Conservation (phyloP, 2,113 vertebrate genomes). For the Brienomyrus brachyistius region DNA sequence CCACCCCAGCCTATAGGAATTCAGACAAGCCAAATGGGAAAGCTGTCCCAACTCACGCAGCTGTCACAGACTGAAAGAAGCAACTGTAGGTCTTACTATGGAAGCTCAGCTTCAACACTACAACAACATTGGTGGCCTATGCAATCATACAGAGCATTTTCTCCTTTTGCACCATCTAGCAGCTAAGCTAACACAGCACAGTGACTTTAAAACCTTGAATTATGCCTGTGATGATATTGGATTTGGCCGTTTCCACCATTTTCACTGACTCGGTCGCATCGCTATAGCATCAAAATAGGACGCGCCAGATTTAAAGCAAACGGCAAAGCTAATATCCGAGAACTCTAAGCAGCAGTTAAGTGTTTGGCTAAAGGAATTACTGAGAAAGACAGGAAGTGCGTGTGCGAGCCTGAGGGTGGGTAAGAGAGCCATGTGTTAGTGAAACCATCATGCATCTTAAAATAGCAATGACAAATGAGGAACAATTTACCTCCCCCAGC, state of each 20-base stretch:
- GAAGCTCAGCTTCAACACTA: slow-evolving; percentile 25
- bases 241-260: not conserved
- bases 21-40: slow-evolving; percentile 68
- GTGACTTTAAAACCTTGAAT: not conserved
- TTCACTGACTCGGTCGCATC: not conserved
- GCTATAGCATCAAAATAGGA: not conserved
- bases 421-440: not conserved
- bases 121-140: not conserved
- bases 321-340: not conserved
- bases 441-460: not conserved
- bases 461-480: slow-evolving; percentile 5
- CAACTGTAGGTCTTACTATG: slow-evolving; percentile 72
- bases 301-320: not conserved
- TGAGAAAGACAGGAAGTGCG: not conserved
- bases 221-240: not conserved
- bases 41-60: slow-evolving; percentile 67
- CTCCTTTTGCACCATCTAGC: not conserved
- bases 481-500: not conserved
- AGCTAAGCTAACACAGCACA: too few species aligned
- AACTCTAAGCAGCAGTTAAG: not conserved
- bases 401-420: not conserved
- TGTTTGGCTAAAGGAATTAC: not conserved
- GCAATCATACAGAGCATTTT: not conserved
- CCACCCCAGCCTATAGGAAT: slow-evolving; percentile 72
- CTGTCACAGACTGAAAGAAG: slow-evolving; percentile 83